These are phyloP conservation scores for Lepus oiostolus DNA, from an alignment of 2,797 vertebrate genomes.

Conservation along the genomic window DNA sequence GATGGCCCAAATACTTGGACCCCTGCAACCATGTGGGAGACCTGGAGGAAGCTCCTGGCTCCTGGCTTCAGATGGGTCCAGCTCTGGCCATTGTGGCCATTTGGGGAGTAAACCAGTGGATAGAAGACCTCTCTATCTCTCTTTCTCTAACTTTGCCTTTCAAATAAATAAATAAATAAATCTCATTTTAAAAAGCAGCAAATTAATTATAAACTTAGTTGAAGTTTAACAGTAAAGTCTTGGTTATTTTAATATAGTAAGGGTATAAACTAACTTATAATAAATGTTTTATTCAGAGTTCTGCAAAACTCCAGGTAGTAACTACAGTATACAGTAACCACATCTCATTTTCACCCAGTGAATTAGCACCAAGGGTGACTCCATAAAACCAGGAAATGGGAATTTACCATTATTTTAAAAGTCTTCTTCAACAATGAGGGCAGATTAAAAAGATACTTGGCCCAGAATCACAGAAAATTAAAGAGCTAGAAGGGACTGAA, in stretches of 20 bases:
- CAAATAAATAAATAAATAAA: no score
- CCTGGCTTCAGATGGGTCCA: no score
- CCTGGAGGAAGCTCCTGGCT: no score
- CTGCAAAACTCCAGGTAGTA: constrained; percentile 26
- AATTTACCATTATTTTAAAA: constrained; percentile 29
- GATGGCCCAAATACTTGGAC: no score
- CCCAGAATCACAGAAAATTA: constrained; percentile 27
- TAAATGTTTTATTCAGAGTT: constrained; percentile 34
- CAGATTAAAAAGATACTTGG: constrained; percentile 33
- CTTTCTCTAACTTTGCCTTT: no score
- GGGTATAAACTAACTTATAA: background rate
- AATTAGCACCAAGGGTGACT: background rate
- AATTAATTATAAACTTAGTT: background rate
- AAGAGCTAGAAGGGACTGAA: constrained; percentile 36
- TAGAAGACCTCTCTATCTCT: no score
- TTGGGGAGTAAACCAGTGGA: no score
- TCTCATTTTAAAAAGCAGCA: background rate
- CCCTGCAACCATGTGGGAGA: no score
- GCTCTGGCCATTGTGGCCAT: no score
- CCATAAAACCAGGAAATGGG: constrained; percentile 38
- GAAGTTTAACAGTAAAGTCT: constrained; percentile 40
- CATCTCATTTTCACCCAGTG: background rate
- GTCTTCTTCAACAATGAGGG: background rate
- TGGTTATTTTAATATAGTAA: constrained; percentile 29
- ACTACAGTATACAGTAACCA: background rate